Conservation (phyloP, 2,888 invertebrate genomes). For the Melipona beecheii region DNA sequence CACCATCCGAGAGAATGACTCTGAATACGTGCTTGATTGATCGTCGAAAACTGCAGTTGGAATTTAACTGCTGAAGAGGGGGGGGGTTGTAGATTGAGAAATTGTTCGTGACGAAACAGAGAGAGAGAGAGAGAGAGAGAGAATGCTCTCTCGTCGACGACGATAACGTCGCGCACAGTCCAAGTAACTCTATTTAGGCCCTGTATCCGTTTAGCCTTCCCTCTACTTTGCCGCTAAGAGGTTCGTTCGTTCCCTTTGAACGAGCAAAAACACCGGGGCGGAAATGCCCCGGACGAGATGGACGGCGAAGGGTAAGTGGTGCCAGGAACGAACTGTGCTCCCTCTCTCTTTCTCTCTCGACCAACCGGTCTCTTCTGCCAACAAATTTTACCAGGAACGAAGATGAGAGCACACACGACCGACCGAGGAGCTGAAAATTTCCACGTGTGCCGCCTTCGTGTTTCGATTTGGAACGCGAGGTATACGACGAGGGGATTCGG, state of each 20-base stretch:
- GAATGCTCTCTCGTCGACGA: background rate
- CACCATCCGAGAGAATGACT: no score
- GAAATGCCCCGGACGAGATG: slow-evolving; percentile 57
- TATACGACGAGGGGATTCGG: background rate
- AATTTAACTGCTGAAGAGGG: no score
- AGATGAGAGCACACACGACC: background rate
- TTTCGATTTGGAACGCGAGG: background rate
- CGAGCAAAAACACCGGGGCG: slow-evolving; percentile 65
- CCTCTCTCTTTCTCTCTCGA: background rate
- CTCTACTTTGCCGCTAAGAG: slow-evolving; percentile 52
- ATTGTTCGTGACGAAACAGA: background rate
- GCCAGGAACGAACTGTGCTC: slow-evolving; percentile 49
- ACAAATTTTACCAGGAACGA: slow-evolving; percentile 17
- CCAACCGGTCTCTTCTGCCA: slow-evolving; percentile 11
- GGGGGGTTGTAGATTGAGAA: background rate
- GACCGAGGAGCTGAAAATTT: background rate
- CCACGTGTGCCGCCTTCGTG: background rate
- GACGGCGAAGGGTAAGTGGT: slow-evolving; percentile 56
- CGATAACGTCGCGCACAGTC: slow-evolving; percentile 20
- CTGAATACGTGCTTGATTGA: no score
- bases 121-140: background rate
- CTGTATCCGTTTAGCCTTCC: slow-evolving; percentile 56
- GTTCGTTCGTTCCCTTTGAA: slow-evolving; percentile 59
- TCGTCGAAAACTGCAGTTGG: no score
- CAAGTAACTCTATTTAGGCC: slow-evolving; percentile 46